These are phyloP conservation scores for Sarcophaga peregrina DNA, from an alignment of 1,140 invertebrate genomes.

Conservation along the genomic window DNA sequence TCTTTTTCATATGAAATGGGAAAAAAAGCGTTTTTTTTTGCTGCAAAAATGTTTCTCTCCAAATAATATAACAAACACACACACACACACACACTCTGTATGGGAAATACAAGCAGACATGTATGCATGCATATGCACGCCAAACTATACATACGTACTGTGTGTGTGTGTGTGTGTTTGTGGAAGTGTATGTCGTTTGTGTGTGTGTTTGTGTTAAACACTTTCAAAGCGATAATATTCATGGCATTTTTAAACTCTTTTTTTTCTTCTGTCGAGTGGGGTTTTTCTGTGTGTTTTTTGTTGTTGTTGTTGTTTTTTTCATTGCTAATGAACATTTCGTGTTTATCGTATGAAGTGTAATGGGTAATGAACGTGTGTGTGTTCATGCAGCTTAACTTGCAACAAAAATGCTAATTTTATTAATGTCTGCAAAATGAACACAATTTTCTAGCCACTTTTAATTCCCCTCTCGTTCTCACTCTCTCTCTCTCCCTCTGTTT, in stretches of 20 bases:
- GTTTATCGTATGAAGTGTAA: no score
- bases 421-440: conserved; percentile 8
- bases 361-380: not conserved
- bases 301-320: no score
- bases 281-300: no score
- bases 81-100: not conserved
- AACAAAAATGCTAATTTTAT: conserved; percentile 13
- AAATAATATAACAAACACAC: no score
- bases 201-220: not conserved
- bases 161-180: no score
- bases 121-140: not conserved
- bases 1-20: not conserved
- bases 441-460: not conserved
- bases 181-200: no score
- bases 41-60: no score
- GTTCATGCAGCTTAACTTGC: not conserved
- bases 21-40: not conserved
- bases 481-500: no score
- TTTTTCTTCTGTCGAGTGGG: no score
- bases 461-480: not conserved
- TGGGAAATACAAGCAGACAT: not conserved
- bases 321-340: no score
- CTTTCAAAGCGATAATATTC: not conserved
- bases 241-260: no score
- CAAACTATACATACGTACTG: not conserved